Percentiles rank a stretch among this genome's conserved stretches.
Evolutionary conservation across 2,113 vertebrate species (phyloP).

Genomic region (Nerophis lumbriciformis): DNA sequence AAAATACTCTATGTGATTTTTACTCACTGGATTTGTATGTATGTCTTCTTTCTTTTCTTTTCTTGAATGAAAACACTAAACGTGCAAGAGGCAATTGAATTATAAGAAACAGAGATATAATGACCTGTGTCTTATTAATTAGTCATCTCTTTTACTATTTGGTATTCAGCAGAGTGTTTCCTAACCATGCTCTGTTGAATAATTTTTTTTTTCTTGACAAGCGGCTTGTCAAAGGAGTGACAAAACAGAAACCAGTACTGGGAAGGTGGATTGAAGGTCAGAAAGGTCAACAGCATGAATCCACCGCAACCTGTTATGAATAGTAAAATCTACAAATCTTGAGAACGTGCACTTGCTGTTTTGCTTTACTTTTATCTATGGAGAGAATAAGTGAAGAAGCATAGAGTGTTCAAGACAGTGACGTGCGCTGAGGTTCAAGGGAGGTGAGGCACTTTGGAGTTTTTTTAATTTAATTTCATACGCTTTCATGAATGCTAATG

Average conservation of each 20-base stretch:
- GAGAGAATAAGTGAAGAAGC: no score
- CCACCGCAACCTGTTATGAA: constrained; percentile 34
- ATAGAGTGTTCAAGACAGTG: no score
- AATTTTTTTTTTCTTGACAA: constrained; percentile 34
- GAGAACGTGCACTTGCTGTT: neutral
- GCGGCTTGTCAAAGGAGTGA: constrained; percentile 25
- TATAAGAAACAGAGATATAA: neutral
- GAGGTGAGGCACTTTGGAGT: no score
- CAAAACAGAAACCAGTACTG: constrained; percentile 42
- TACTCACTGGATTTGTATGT: neutral
- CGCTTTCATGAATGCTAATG: no score
- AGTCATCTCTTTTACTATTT: neutral
- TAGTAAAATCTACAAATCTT: constrained; percentile 34
- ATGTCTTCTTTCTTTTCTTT: no score
- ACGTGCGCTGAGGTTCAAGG: no score
- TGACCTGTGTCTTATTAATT: constrained; percentile 1
- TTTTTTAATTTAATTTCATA: no score
- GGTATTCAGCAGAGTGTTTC: constrained; percentile 3
- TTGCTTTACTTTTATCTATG: neutral
- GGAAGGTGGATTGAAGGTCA: constrained; percentile 30
- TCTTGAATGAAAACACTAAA: neutral
- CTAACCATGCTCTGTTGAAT: neutral
- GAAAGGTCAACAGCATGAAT: constrained; percentile 32
- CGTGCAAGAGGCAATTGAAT: neutral
- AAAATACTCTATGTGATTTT: no score